Conservation (phyloP, 23 tunicate genomes). For the Ciona savignyi region DNA sequence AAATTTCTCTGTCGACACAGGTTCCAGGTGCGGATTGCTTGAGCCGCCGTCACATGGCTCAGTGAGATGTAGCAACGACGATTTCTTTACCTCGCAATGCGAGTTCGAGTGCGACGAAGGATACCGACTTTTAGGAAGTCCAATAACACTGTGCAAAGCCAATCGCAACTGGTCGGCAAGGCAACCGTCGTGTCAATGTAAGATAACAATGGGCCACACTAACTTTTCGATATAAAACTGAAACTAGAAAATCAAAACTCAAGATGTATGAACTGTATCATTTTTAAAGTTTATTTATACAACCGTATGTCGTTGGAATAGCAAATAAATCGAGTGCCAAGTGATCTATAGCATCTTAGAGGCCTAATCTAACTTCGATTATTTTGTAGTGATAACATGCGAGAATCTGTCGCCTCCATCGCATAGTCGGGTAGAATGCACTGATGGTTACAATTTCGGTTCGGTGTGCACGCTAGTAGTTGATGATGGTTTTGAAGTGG, state of each 20-base stretch:
- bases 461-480: constrained; percentile 38
- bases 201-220: no score
- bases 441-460: constrained; percentile 22
- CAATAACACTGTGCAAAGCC: constrained; percentile 32
- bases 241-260: no score
- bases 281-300: no score
- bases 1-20: no score
- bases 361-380: no score
- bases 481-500: constrained; percentile 46
- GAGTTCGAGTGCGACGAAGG: constrained; percentile 50
- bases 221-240: no score
- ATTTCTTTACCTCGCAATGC: constrained; percentile 53
- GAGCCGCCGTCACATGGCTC: constrained; percentile 54
- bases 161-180: constrained; percentile 49
- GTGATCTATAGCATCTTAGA: no score
- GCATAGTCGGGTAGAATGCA: constrained; percentile 45
- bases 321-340: no score
- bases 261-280: no score
- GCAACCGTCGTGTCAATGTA: constrained; percentile 77
- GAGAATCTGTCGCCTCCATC: constrained; percentile 26
- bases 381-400: constrained; percentile 56
- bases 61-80: constrained; percentile 43
- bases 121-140: constrained; percentile 31
- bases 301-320: no score
- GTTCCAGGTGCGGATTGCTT: constrained; percentile 51